Conservation (phyloP, 2,888 invertebrate species). For the Eupithecia abbreviata region DNA sequence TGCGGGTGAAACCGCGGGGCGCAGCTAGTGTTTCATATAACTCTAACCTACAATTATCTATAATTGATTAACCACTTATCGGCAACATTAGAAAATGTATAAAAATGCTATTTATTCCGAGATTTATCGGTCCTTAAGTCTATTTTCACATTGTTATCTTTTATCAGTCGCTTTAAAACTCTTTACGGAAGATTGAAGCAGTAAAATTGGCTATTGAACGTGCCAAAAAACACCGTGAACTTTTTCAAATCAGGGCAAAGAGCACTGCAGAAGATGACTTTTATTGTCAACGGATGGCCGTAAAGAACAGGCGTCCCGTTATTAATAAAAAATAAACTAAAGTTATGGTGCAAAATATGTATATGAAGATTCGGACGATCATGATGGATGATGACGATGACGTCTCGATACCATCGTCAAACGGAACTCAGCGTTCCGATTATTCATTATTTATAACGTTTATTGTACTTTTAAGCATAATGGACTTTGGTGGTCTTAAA, state of each 20-base stretch:
- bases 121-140: background rate
- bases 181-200: constrained; percentile 26
- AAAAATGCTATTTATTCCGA: background rate
- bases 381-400: too few species aligned
- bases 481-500: too few species aligned
- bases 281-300: constrained; percentile 43
- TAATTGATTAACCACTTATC: too few species aligned
- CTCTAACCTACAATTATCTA: background rate
- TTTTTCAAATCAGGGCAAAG: constrained; percentile 41
- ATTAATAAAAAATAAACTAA: background rate
- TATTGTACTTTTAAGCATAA: too few species aligned
- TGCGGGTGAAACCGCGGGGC: too few species aligned
- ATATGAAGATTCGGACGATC: too few species aligned
- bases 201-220: constrained; percentile 37
- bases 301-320: constrained; percentile 44
- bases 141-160: background rate
- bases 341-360: background rate
- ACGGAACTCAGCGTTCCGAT: too few species aligned
- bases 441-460: too few species aligned
- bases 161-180: constrained; percentile 21
- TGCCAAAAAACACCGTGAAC: constrained; percentile 39
- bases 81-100: background rate
- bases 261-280: constrained; percentile 45
- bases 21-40: too few species aligned
- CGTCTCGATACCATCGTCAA: too few species aligned